Base-by-base conservation (phyloP, 2,888 invertebrate species). In the Rhagium mordax region DNA sequence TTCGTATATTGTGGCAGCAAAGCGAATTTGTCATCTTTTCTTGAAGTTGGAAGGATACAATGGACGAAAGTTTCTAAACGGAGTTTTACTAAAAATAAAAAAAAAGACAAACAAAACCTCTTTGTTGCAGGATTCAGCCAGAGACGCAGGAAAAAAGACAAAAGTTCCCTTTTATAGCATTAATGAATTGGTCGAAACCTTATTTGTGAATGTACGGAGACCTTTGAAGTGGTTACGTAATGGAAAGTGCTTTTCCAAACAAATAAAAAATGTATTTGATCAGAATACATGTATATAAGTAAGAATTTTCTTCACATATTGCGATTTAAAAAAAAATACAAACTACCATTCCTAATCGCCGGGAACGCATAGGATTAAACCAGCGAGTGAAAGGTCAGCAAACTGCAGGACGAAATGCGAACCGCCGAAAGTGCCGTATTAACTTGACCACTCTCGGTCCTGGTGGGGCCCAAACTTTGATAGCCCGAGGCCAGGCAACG, bases 401-500 rank as follows among this genome's bases (percentile, higher is more conserved):
- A 65, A 65, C 53, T 41, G 41, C 21, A 24, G 64, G 49, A 53
- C 47, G 20, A 53, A 65, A 53, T 33, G 64, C 51, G 18, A 27
- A 47, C 18, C n/a, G 24, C 65, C 33, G 53, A 53, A 29, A 65
- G 67, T 47, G 57, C 47, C 47, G 57, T 24, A 41, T 67, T 67
- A 41, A 21, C 67, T 67, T 57, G 67, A 67, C 67, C 67, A 53
- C 67, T 57, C 33, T 61, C 41, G 4, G 21, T 61, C 47, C 51
- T 29, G 49, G 51, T 51, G 18, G 18, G 15, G 51, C 65, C 59
- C 47, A 66, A 76, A 72, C 65, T 76, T 69, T 72, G 67, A 55
- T 18, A 29, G 71, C 72, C 68, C 67, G 20, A 51, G 69, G 70
- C 64, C 16, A 41, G 62, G 62, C 57, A 70, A 55, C 59, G 70